Base-by-base conservation (phyloP, 2,113 vertebrate species). In the Myiozetetes cayanensis region DNA sequence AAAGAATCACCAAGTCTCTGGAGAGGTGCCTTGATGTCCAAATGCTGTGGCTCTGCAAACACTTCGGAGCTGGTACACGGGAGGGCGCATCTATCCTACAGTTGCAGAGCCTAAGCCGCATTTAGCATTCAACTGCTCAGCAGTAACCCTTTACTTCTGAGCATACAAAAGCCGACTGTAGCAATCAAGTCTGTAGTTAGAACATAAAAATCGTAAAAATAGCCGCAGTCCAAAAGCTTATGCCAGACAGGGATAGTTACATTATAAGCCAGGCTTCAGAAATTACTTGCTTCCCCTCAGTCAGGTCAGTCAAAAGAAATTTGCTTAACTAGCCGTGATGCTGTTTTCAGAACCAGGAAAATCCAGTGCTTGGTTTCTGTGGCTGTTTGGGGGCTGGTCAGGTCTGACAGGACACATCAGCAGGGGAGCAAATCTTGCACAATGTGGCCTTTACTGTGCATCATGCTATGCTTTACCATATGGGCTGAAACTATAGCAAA, bases 71-170 rank as follows among this genome's bases (percentile, higher is more conserved):
- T 35, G 83, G 79, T 33, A 74, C 96, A 92, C 95, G 46, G 59
- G 96, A 77, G 96, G 96, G 96, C 94, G 96, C 95, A 86, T 95
- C 59, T 27, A 14, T 6, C 92, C 95, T 71, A 4, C 88, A 3
- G 3, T 84, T 94, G 72, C 75, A 8, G 71, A 59, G 47, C 47
- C 55, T 2, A 1, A 56, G 81, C 81, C 0, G 17, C 43, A 0
- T n/a, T 58, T 59, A 15, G 87, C 85, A 15, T 4, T 3, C 44
- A 2, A 71, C 71, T 90, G 53, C 67, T 10, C 44, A 50, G 78
- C 87, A 17, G 22, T 5, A 65, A 66, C 75, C 39, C 85, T 63
- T 46, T 16, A 0, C 17, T 77, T 15, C 73, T 2, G 68, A 75
- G 39, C 17, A 3, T 1, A 14, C 52, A 61, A 52, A 33, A 46